Evolutionary conservation across 2,888 invertebrate species (phyloP).

Genomic region (Drosophila longiperda): DNA sequence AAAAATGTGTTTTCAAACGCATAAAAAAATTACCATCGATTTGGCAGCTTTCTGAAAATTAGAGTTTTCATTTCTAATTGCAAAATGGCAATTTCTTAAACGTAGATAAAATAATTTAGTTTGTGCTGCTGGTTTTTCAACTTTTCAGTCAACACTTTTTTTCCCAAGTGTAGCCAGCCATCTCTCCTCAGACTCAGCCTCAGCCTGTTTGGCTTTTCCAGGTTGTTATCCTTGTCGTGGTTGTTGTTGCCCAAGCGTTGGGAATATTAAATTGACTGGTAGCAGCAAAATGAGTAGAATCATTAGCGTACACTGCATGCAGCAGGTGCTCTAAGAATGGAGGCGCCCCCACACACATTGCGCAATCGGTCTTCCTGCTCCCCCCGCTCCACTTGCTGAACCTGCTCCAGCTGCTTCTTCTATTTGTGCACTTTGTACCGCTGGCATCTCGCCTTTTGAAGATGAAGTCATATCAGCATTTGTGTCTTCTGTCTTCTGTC

Average conservation of each 20-base stretch:
- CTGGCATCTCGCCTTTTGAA: slow-evolving; percentile 68
- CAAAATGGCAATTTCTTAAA: no score
- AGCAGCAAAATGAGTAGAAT: slow-evolving; percentile 77
- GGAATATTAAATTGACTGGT: slow-evolving; percentile 80
- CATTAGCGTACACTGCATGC: slow-evolving; percentile 68
- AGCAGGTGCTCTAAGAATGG: slow-evolving; percentile 4
- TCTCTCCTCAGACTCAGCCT: not conserved
- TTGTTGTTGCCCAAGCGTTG: slow-evolving; percentile 36
- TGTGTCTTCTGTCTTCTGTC: slow-evolving; percentile 58
- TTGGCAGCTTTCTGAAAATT: not conserved
- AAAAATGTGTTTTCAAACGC: not conserved
- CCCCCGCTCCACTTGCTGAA: slow-evolving; percentile 8
- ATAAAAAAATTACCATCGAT: no score
- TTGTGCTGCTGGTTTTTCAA: not conserved
- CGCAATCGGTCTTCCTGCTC: slow-evolving; percentile 52
- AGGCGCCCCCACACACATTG: slow-evolving; percentile 66
- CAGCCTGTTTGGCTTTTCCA: slow-evolving; percentile 41
- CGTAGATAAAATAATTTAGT: not conserved
- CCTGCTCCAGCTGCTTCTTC: slow-evolving; percentile 13
- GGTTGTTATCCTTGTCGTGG: slow-evolving; percentile 48
- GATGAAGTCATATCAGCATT: slow-evolving; percentile 81
- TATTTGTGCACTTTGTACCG: slow-evolving; percentile 23
- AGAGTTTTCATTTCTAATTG: not conserved
- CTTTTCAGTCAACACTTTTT: not conserved
- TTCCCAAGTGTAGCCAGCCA: not conserved